Evolutionary conservation across 2,797 vertebrate species (phyloP), one percentile per base, ranked within the genome.

Genomic region (Gallinago stenura): DNA sequence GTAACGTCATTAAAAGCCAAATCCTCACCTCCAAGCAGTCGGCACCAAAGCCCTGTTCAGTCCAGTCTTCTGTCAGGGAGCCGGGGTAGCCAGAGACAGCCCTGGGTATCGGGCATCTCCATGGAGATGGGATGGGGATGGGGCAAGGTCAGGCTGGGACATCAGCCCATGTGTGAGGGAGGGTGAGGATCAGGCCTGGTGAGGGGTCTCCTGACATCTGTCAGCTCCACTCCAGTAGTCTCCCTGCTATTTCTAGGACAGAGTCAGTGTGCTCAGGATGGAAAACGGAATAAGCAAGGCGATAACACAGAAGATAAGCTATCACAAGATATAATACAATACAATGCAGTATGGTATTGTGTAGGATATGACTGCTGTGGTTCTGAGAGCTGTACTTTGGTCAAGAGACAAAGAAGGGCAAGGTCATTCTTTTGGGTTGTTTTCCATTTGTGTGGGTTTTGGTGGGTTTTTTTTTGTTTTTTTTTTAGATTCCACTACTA

Each of bases 111-210:
- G 31, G 57, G 35, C 46, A 58, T 4, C 5, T 54, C 45, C 33
- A 4, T 15, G 60, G 20, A n/a, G 6, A 56, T 58, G 46, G 61
- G 6, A 56, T 0, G 1, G 28, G 26, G 60, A 56, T 0, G 1
- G 28, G 26, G 60, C 56, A 54, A 65, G 28, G 46, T 39, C 51
- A 17, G 78, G 30, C 0, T 71, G 65, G 26, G 54, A 76, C 39
- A 12, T 37, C 50, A 54, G 37, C 39, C 58, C 2, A 0, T 7
- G 2, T 30, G 11, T 54, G 41, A 45, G 48, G 35, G 1, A 1
- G 16, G 12, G 17, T 72, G 54, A 79, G 81, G 39, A 21, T 70
- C 69, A 26, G 22, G 26, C 37, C 24, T 1, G 1, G 6, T 22
- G 10, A 62, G 25, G 12, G 16, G 2, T 31, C 17, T 85, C 24